Conservation (phyloP, 2,113 vertebrate genomes). For the Trinectes maculatus region DNA sequence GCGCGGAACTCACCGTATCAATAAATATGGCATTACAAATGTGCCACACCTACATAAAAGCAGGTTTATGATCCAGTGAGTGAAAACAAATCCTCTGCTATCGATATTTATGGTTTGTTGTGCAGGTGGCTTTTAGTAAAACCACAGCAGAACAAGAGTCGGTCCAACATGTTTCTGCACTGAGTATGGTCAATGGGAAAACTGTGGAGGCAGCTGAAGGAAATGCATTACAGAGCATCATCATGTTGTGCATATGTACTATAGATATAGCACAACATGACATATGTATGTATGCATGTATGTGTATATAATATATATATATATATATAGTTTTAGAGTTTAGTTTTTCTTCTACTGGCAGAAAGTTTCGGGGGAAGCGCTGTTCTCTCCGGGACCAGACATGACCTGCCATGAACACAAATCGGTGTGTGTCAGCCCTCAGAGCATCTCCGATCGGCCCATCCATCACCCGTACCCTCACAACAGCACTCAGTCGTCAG, state of each 20-base stretch:
- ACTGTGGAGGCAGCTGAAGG: too few relatives aligned
- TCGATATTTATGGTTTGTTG: conserved; percentile 17
- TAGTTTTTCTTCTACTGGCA: too few relatives aligned
- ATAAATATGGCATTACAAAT: background rate
- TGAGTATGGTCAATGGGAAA: background rate
- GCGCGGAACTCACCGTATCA: background rate
- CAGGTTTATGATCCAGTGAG: conserved; percentile 27
- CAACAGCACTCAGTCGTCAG: conserved; percentile 45
- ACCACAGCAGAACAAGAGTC: background rate
- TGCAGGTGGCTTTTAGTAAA: conserved; percentile 2
- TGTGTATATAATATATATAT: too few relatives aligned
- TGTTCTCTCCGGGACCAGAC: conserved; percentile 9
- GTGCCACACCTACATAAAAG: conserved; percentile 9
- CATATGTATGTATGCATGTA: too few relatives aligned
- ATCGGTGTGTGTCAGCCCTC: conserved; percentile 35
- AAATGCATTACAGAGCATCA: too few relatives aligned
- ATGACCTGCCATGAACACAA: conserved; percentile 31
- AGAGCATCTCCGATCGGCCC: conserved; percentile 25
- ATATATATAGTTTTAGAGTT: too few relatives aligned
- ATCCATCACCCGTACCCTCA: conserved; percentile 53
- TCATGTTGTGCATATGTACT: too few relatives aligned
- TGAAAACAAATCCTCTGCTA: conserved; percentile 4
- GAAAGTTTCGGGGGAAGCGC: background rate
- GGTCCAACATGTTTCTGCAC: background rate
- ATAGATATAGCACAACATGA: too few relatives aligned